Evolutionary conservation across 1,140 invertebrate genomes (phyloP).

Genomic region (Drosophila virilis): DNA sequence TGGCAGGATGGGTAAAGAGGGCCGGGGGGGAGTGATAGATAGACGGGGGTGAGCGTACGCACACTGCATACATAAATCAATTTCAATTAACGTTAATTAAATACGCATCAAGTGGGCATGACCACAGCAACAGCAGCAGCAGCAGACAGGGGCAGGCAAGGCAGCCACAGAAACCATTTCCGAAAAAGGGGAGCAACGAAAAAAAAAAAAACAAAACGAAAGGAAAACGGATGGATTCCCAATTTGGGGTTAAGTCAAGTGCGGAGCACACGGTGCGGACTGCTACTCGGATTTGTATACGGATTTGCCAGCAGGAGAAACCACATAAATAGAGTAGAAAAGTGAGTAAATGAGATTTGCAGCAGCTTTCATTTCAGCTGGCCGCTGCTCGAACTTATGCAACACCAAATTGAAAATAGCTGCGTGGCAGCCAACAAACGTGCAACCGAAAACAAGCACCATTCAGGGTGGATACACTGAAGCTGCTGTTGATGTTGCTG

Average conservation of each 20-base stretch:
- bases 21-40: background rate
- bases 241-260: slow-evolving; percentile 35
- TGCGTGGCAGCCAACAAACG: slow-evolving; percentile 36
- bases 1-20: background rate
- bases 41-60: slow-evolving; percentile 49
- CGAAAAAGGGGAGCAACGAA: slow-evolving; percentile 18
- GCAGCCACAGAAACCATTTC: slow-evolving; percentile 42
- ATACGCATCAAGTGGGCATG: slow-evolving; percentile 82
- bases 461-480: background rate
- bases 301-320: slow-evolving; percentile 9
- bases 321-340: slow-evolving; percentile 19
- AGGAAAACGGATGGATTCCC: slow-evolving; percentile 22
- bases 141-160: background rate
- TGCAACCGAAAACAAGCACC: background rate
- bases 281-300: slow-evolving; percentile 15
- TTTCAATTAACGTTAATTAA: slow-evolving; percentile 83
- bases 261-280: background rate
- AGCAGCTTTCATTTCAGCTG: slow-evolving; percentile 24
- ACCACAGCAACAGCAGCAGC: slow-evolving; percentile 56
- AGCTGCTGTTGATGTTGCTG: slow-evolving; percentile 1
- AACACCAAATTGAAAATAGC: slow-evolving; percentile 56
- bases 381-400: slow-evolving; percentile 36
- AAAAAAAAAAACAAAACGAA: slow-evolving; percentile 9
- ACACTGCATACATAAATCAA: slow-evolving; percentile 80
- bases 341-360: slow-evolving; percentile 58